Base-by-base conservation (phyloP, 2,797 vertebrate species). In the Rhinogobio ventralis region DNA sequence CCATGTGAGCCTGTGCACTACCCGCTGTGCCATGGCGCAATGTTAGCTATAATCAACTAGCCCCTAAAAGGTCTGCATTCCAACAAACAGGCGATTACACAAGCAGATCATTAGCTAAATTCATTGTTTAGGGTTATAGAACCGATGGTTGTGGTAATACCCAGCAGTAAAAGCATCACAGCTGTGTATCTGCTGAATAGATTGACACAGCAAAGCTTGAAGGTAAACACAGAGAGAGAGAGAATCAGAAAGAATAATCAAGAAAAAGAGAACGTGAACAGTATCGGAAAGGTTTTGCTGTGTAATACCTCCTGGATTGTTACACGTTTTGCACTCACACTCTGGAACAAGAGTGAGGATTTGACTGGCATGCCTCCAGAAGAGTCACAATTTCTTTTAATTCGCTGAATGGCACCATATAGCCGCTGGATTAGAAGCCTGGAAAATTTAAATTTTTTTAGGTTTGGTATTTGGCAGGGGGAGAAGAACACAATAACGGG, bases 361-460 rank as follows among this genome's bases (percentile, higher is more conserved):
- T 72, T 83, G 68, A 82, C 25, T 82, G 79, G 64, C 79, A 86
- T 87, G 78, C 71, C 79, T 78, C 13, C 60, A 88, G 83, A 88
- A 89, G 81, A 88, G 89, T 82, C 81, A 89, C 88, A 87, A 87
- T 86, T 91, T 87, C 88, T 85, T 91, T 14, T 79, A 87, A 46
- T 69, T 81, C 42, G 78, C 53, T 14, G 36, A 85, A 17, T 30
- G 42, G 72, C 67, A 71, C 42, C 17, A 53, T 67, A 51, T 42
- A 71, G 36, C 3, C 60, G 19, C 15, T 75, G 25, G 79, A 78
- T 81, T 42, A 67, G 23, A 68, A 25, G 46, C 20, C 51, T 13
- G 20, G 25, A 25, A 69, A 68, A 53, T 55, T 57, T 20, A 57
- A 7, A 25, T 68, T 39, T 66, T 66, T 45, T 62, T 10, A 57